These are phyloP conservation scores for Phragmatobia fuliginosa DNA, from an alignment of 2,888 invertebrate species.

Conservation along the genomic window DNA sequence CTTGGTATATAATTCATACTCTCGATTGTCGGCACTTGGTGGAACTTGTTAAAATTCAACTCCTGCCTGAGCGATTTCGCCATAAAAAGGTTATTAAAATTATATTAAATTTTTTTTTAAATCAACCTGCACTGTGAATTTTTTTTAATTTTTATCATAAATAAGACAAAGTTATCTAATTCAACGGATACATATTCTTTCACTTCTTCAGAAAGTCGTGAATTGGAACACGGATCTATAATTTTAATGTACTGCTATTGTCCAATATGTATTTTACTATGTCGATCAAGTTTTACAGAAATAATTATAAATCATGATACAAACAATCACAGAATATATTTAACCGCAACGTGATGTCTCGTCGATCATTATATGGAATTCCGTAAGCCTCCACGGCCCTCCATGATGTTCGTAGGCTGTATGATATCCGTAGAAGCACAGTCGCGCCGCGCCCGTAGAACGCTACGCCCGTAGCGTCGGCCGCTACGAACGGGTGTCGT, in stretches of 20 bases:
- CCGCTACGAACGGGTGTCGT: slow-evolving; percentile 46
- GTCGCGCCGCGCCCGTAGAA: slow-evolving; percentile 71
- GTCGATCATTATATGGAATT: slow-evolving; percentile 59
- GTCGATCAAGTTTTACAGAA: slow-evolving; percentile 24
- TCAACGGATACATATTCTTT: not conserved
- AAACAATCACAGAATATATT: slow-evolving; percentile 44
- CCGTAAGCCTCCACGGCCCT: slow-evolving; percentile 23
- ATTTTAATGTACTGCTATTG: not conserved
- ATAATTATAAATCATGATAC: slow-evolving; percentile 44
- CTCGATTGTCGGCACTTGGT: too few relatives aligned
- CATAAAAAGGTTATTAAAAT: too few relatives aligned
- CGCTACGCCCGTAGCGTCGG: slow-evolving; percentile 71
- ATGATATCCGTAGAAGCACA: slow-evolving; percentile 50
- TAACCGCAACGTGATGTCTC: slow-evolving; percentile 51
- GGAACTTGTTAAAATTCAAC: too few relatives aligned
- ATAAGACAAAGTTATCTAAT: too few relatives aligned
- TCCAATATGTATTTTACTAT: not conserved
- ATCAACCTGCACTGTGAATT: too few relatives aligned
- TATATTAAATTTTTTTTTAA: too few relatives aligned
- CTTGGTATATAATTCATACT: too few relatives aligned
- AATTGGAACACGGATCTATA: not conserved
- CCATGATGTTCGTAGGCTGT: slow-evolving; percentile 44
- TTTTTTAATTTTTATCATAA: too few relatives aligned
- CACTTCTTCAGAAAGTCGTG: not conserved
- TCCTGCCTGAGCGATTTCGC: too few relatives aligned